phyloP scores from a whole-genome alignment of 1,140 invertebrate species.

The Amyelois transitella region DNA sequence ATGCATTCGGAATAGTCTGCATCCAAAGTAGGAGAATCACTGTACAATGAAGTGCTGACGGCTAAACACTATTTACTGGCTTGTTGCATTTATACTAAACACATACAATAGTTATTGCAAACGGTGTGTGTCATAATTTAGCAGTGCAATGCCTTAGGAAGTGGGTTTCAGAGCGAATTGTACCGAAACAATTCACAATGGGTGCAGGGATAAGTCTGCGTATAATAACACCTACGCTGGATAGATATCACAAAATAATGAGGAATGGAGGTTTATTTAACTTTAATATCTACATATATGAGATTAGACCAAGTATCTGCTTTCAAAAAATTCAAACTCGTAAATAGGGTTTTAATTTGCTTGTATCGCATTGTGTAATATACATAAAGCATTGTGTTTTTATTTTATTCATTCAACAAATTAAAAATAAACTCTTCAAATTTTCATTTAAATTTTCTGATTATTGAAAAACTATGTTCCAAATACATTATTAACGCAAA shows the following conservation, averaged over 20 bases:
- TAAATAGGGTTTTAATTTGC: too few relatives aligned
- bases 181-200: conserved; percentile 37
- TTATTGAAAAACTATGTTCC: too few relatives aligned
- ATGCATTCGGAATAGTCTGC: background rate
- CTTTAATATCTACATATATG: too few relatives aligned
- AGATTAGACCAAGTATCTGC: too few relatives aligned
- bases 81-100: background rate
- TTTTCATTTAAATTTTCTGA: too few relatives aligned
- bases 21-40: background rate
- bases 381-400: too few relatives aligned
- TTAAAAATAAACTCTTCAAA: too few relatives aligned
- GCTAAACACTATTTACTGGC: background rate
- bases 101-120: background rate
- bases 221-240: conserved; percentile 35
- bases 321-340: too few relatives aligned
- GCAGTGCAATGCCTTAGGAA: conserved; percentile 12
- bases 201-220: conserved; percentile 10
- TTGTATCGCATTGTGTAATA: too few relatives aligned
- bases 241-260: conserved; percentile 15
- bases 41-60: background rate
- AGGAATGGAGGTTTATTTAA: conserved; percentile 17
- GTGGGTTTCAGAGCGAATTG: conserved; percentile 20
- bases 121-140: conserved; percentile 8
- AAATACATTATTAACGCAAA: too few relatives aligned
- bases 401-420: too few relatives aligned